Evolutionary conservation across 2,113 vertebrate species (phyloP).

Genomic region (Eulemur rufifrons): DNA sequence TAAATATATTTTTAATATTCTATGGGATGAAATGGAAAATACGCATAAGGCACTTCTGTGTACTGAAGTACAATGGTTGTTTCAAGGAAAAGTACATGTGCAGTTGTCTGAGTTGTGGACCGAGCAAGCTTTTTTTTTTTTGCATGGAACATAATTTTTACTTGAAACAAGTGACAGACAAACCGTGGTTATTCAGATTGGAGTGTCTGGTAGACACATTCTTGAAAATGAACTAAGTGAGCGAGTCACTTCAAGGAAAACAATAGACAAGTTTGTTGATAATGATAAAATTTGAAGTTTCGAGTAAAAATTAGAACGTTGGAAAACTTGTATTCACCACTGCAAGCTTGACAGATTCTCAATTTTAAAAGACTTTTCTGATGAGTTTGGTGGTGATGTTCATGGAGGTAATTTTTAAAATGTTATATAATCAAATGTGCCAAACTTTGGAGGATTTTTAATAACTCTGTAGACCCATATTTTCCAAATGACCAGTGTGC

Average conservation of each 20-base stretch:
- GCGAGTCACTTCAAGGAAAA: background rate
- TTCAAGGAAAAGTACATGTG: background rate
- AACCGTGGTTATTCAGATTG: background rate
- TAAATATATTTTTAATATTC: background rate
- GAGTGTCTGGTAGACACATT: background rate
- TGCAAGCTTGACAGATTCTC: background rate
- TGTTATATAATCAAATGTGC: background rate
- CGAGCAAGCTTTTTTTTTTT: background rate
- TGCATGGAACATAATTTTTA: background rate
- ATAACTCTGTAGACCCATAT: background rate
- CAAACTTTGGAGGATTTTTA: background rate
- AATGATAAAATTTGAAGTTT: background rate
- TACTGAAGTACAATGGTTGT: rapidly evolving
- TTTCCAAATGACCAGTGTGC: background rate
- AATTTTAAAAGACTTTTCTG: background rate
- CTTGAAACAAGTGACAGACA: background rate
- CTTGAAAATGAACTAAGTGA: background rate
- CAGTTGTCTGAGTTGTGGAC: background rate
- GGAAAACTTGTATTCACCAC: background rate
- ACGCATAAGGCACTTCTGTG: rapidly evolving
- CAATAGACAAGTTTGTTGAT: background rate
- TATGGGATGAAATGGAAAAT: background rate
- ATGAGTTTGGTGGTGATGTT: background rate
- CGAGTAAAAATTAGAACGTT: background rate
- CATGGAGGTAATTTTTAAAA: background rate